phyloP scores from a whole-genome alignment of 92 coral and sea anemone genomes.

The Parazoanthus atlanticus region DNA sequence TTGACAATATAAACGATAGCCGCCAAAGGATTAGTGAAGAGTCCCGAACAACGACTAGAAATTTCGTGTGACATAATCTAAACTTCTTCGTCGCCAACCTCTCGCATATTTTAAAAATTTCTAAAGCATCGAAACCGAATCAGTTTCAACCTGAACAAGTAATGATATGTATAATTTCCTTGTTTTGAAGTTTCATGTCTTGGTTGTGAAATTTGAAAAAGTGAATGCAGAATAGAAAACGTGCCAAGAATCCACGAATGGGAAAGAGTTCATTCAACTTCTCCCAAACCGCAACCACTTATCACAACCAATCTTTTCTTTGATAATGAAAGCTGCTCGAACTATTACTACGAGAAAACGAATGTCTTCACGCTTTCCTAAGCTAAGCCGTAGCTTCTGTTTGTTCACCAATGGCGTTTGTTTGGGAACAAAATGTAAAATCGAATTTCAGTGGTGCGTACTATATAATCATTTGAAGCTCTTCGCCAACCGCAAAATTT shows the following conservation, averaged over 20 bases:
- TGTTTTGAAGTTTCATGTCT: not conserved
- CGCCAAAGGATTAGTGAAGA: slow-evolving; percentile 25
- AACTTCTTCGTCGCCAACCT: not conserved
- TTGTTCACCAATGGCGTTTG: not conserved
- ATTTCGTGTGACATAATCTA: slow-evolving; percentile 23
- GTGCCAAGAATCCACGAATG: slow-evolving; percentile 38
- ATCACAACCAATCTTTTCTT: slow-evolving; percentile 35
- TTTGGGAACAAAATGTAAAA: not conserved
- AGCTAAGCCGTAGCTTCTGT: not conserved
- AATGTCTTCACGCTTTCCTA: not conserved
- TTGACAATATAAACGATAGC: not conserved
- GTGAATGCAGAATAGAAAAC: slow-evolving; percentile 39
- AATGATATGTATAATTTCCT: not conserved
- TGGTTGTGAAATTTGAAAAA: not conserved
- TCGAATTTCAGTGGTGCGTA: slow-evolving; percentile 23
- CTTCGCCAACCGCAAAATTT: slow-evolving; percentile 6
- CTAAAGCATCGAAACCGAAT: not conserved
- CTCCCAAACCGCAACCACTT: slow-evolving; percentile 36
- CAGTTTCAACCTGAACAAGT: not conserved
- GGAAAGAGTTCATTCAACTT: slow-evolving; percentile 37
- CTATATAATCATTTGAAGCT: not conserved
- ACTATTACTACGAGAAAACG: not conserved
- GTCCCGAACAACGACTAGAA: slow-evolving; percentile 20
- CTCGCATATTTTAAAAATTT: not conserved
- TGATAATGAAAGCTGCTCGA: slow-evolving; percentile 26